Percentiles rank a stretch among this genome's conserved stretches.
Conservation (phyloP, 2,113 vertebrate species). For the Clarias batrachus region DNA sequence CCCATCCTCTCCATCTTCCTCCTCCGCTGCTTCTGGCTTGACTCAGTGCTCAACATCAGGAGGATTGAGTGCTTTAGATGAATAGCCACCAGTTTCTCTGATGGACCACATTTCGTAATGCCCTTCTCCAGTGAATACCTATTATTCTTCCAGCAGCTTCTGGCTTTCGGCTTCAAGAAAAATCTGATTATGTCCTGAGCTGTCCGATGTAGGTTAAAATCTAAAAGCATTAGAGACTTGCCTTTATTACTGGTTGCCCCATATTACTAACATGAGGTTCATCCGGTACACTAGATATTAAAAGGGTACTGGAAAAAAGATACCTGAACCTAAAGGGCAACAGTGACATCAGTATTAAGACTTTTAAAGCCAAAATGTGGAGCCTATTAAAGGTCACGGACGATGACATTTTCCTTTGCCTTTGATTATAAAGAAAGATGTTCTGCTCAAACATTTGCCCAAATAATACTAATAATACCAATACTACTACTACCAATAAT, state of each 20-base stretch:
- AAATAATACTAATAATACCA: too few relatives aligned
- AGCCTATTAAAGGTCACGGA: neutral
- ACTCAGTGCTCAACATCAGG: conserved; percentile 47
- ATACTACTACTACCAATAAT: too few relatives aligned
- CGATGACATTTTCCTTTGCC: neutral
- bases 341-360: neutral
- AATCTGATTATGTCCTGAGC: neutral
- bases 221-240: neutral
- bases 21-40: conserved; percentile 52
- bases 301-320: neutral
- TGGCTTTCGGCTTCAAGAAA: neutral
- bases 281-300: neutral
- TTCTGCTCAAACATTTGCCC: neutral
- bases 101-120: neutral
- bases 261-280: neutral
- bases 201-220: neutral
- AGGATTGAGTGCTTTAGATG: conserved; percentile 3
- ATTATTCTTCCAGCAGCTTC: neutral
- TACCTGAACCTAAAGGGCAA: neutral
- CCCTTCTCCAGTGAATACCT: neutral
- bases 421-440: neutral
- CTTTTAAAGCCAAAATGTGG: neutral
- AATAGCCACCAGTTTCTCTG: neutral
- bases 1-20: conserved; percentile 38
- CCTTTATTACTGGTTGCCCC: neutral